Base-by-base conservation (phyloP, 1,140 invertebrate species). In the Drosophila parvula region DNA sequence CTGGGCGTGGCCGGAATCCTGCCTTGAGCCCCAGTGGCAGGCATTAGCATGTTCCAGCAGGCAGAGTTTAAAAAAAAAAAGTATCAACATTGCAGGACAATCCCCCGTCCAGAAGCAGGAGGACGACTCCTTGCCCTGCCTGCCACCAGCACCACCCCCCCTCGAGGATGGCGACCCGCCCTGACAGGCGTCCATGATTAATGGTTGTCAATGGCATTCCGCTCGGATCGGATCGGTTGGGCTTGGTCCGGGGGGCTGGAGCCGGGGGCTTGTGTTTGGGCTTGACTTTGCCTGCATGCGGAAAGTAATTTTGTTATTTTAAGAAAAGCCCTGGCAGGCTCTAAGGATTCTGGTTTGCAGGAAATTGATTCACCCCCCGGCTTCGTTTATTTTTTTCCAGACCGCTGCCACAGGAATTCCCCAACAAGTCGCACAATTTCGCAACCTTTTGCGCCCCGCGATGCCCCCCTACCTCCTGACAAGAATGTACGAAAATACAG, bases 301-400 rank as follows among this genome's bases (percentile, higher is more conserved):
- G 73, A 88, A 90, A 86, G 86, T 90, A 90, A 90, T 90, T 90
- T 90, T 90, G 86, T 90, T 90, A 90, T 90, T 90, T 90, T 88
- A 90, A 90, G 86, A 90, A 81, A 90, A 82, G 76, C 77, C 51
- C 70, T 63, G 65, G 58, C 79, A 59, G 70, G 79, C 48, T 76
- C 71, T 73, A 75, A 74, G 73, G 74, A 77, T 77, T 43, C 53
- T 78, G 60, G 69, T 73, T 55, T 74, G 74, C 61, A 90, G 83
- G 83, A 88, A 89, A 89, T 88, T 88, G 84, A 90, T 88, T 88
- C 81, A 65, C 57, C 79, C 71, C 70, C 75, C 75, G 71, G 60
- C 34, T 59, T 55, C 45, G 55, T 36, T 38, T 18, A 10, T 63
- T 74, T 81, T 82, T 85, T 86, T 88, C 84, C 84, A 64, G 68